These are phyloP conservation scores for Oryzias sinensis DNA, from an alignment of 2,797 vertebrate species.

Conservation along the genomic window DNA sequence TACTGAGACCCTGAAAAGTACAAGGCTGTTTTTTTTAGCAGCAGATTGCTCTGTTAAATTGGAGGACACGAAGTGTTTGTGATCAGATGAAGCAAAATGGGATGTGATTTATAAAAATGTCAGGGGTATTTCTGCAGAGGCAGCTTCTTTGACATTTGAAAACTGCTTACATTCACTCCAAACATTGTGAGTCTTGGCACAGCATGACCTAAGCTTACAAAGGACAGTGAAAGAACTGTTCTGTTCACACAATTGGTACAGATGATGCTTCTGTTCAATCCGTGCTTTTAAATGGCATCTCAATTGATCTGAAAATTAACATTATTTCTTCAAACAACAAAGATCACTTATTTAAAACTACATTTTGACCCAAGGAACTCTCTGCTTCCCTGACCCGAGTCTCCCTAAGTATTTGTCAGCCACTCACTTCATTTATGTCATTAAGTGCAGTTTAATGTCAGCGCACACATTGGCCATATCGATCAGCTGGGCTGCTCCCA, in stretches of 20 bases:
- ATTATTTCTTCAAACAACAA: background rate
- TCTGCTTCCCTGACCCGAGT: conserved; percentile 28
- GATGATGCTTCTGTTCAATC: background rate
- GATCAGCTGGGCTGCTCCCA: conserved; percentile 57
- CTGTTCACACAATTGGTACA: conserved; percentile 24
- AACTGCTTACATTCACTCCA: conserved; percentile 36
- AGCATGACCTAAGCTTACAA: conserved; percentile 33
- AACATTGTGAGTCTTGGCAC: conserved; percentile 29
- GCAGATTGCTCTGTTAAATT: conserved; percentile 41
- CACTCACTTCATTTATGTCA: conserved; percentile 73
- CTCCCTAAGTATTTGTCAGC: conserved; percentile 44
- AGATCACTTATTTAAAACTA: conserved; percentile 2
- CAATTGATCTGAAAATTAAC: too few relatives aligned
- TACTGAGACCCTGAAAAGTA: conserved; percentile 39
- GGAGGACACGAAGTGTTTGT: background rate
- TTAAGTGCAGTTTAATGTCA: conserved; percentile 65
- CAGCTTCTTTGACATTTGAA: conserved; percentile 58
- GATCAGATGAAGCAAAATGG: conserved; percentile 26
- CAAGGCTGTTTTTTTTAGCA: conserved; percentile 36
- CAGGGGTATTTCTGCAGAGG: conserved; percentile 49
- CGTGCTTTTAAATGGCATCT: too few relatives aligned
- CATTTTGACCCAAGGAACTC: conserved; percentile 12
- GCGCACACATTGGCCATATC: conserved; percentile 61
- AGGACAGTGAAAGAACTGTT: conserved; percentile 33
- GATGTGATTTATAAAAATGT: conserved; percentile 53